Evolutionary conservation across 2,888 invertebrate genomes (phyloP).

Genomic region (Sisyra nigra): DNA sequence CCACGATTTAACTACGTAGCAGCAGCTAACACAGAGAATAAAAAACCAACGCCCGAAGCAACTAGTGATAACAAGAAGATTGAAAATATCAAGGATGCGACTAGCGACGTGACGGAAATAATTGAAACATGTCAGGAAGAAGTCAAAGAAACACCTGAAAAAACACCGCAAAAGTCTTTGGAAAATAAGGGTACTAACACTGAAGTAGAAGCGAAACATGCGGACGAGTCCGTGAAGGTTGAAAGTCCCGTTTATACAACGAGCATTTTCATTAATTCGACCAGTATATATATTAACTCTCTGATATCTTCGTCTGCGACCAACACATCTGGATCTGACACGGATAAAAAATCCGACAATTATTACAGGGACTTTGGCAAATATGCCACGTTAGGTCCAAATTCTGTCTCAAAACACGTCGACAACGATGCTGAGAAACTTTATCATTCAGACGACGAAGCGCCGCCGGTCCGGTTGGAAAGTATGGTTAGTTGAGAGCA

Average conservation of each 20-base stretch:
- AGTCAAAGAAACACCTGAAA: not conserved
- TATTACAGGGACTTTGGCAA: conserved; percentile 18
- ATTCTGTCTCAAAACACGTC: conserved; percentile 9
- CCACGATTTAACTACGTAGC: conserved; percentile 29
- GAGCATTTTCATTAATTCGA: conserved; percentile 25
- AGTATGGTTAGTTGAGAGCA: no score
- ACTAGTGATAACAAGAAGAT: conserved; percentile 9
- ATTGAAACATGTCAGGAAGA: not conserved
- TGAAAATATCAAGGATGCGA: conserved; percentile 7
- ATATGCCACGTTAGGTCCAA: conserved; percentile 23
- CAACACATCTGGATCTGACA: not conserved
- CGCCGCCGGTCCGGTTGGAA: conserved; percentile 11
- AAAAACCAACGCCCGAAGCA: conserved; percentile 11
- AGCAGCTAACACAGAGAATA: conserved; percentile 20
- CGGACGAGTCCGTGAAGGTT: not conserved
- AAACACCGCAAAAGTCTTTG: not conserved
- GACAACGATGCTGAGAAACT: conserved; percentile 16
- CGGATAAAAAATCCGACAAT: conserved; percentile 4
- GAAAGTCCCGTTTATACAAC: conserved; percentile 24
- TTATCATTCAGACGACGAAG: conserved; percentile 22
- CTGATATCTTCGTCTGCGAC: conserved; percentile 16
- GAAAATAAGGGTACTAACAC: conserved; percentile 1
- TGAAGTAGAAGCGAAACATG: not conserved
- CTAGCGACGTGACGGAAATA: not conserved
- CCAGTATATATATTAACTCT: conserved; percentile 26